A percentile compares a stretch with the other conserved stretches of the same genome.
Evolutionary conservation across 2,888 invertebrate species (phyloP).

Genomic region (Adelognathus sp.): DNA sequence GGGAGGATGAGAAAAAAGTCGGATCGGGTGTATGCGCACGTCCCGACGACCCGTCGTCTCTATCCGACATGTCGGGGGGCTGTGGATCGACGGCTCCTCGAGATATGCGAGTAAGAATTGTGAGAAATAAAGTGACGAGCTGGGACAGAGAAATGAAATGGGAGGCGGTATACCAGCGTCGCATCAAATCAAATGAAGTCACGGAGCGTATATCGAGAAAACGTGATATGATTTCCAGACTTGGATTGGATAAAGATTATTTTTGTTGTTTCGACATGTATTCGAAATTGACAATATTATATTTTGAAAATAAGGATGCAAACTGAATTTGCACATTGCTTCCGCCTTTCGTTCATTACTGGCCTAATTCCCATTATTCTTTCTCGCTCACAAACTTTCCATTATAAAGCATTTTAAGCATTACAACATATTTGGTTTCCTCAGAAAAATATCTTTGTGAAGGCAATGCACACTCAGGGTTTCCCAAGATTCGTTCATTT

Average conservation of each 20-base stretch:
- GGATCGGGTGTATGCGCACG: neutral
- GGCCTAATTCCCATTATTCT: too few relatives aligned
- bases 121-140: neutral
- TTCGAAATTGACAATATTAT: neutral
- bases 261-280: neutral
- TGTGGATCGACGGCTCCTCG: constrained; percentile 8
- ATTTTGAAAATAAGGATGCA: neutral
- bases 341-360: too few relatives aligned
- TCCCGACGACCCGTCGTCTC: neutral
- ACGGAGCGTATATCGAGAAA: neutral
- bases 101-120: constrained; percentile 20
- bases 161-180: neutral
- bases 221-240: neutral
- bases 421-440: too few relatives aligned
- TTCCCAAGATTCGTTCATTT: too few relatives aligned
- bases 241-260: neutral
- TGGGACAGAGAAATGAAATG: neutral
- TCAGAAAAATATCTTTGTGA: too few relatives aligned
- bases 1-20: neutral
- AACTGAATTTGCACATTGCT: too few relatives aligned
- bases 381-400: too few relatives aligned
- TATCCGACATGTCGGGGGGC: neutral
- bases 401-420: too few relatives aligned
- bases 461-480: too few relatives aligned
- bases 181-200: neutral